These are phyloP conservation scores for Ophonus ardosiacus DNA, from an alignment of 2,888 invertebrate species.

Conservation along the genomic window DNA sequence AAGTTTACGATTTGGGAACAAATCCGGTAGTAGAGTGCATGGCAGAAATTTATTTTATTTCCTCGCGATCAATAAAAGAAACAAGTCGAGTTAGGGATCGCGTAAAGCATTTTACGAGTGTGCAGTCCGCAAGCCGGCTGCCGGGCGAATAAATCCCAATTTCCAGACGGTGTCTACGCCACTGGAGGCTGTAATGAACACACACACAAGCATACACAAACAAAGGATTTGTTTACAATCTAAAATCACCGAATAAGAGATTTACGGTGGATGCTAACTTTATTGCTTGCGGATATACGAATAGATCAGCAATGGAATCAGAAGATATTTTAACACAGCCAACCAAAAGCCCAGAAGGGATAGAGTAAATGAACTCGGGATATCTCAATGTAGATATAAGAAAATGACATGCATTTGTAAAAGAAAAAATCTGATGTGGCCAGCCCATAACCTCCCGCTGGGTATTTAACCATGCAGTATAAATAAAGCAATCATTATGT, in stretches of 20 bases:
- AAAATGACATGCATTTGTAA: too few species aligned
- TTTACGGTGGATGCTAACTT: slow-evolving; percentile 15
- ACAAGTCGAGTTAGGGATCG: slow-evolving; percentile 26
- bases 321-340: neutral
- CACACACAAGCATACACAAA: neutral
- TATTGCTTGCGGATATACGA: slow-evolving; percentile 2
- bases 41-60: slow-evolving; percentile 26
- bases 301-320: neutral
- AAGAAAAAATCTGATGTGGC: too few species aligned
- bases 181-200: slow-evolving; percentile 30
- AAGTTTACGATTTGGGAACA: slow-evolving; percentile 1
- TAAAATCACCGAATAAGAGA: slow-evolving; percentile 31
- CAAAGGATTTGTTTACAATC: slow-evolving; percentile 36
- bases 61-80: slow-evolving; percentile 37
- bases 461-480: too few species aligned
- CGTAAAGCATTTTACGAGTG: slow-evolving; percentile 39
- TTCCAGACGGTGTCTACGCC: slow-evolving; percentile 14
- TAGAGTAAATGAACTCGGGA: neutral
- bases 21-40: neutral
- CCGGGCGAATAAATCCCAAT: slow-evolving; percentile 26
- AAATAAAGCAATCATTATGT: too few species aligned
- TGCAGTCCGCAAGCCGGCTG: slow-evolving; percentile 1
- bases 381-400: too few species aligned
- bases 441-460: too few species aligned
- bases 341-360: too few species aligned